Base-by-base conservation (phyloP, 1,140 invertebrate species). In the Drosophila malerkotliana region DNA sequence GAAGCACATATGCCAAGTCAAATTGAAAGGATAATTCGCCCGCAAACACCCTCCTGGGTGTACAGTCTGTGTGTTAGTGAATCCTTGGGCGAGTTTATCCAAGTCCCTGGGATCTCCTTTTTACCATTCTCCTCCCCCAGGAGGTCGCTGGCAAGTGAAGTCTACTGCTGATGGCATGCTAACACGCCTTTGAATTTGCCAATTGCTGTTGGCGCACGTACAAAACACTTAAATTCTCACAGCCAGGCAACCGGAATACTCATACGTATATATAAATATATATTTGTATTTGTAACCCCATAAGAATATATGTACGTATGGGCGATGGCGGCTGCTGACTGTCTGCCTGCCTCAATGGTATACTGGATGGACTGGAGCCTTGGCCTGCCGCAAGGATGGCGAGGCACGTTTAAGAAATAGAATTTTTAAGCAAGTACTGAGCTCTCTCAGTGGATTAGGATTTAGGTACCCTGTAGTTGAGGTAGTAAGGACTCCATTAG, bases 1-100 rank as follows among this genome's bases (percentile, higher is more conserved):
- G 37, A 39, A 76, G 79, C 81, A 91, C 90, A 91, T 91, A 91
- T 91, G 90, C 90, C 90, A 91, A 91, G 89, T 91, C 79, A 91
- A 91, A 91, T 91, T 91, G 90, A 91, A 91, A 91, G 90, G 89
- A 91, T 91, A 91, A 91, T 91, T 91, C 90, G 90, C 90, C 90
- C 89, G 84, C 89, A 91, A 91, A 91, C 90, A 91, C 82, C 89
- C 90, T 80, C 84, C 71, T 84, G 90, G 82, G 84, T 61, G 66
- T 69, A 72, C 53, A n/a, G 32, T 28, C 28, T 51, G 56, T 5
- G 30, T 37, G 56, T 5, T 18, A 26, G 62, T 10, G 59, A 10
- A 69, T 69, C 64, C 67, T 69, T 71, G 67, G 52, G 63, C 66
- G 51, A 69, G 66, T 69, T 39, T 57, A 48, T 47, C 62, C 66